A percentile compares a stretch with the other conserved stretches of the same genome.
These are phyloP conservation scores for Sclerurus mexicanus DNA, from an alignment of 2,113 vertebrate species.

Conservation along the genomic window DNA sequence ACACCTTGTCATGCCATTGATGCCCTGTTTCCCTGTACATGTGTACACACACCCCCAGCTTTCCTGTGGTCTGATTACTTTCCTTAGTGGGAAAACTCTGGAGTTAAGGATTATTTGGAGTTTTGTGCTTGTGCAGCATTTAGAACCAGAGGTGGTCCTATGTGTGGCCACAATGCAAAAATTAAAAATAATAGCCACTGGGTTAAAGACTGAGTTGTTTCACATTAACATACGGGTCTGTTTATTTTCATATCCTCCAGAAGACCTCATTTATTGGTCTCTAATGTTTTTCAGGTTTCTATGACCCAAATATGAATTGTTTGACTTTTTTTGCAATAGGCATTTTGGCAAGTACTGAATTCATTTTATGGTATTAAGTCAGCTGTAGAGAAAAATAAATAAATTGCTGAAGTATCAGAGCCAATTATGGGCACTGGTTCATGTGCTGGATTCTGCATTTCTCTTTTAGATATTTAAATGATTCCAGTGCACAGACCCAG, in stretches of 20 bases:
- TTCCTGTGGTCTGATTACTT: not conserved
- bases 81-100: not conserved
- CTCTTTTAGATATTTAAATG: slow-evolving; percentile 54
- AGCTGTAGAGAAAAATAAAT: slow-evolving; percentile 64
- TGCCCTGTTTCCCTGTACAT: not conserved
- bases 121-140: not conserved
- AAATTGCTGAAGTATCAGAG: slow-evolving; percentile 51
- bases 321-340: slow-evolving; percentile 36
- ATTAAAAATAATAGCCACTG: not conserved
- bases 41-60: not conserved
- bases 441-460: slow-evolving; percentile 38
- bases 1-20: not conserved
- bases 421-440: slow-evolving; percentile 60
- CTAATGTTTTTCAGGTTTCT: slow-evolving; percentile 50
- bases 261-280: slow-evolving; percentile 25
- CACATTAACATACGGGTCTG: not conserved
- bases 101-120: not conserved
- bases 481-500: slow-evolving; percentile 9
- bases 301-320: slow-evolving; percentile 56
- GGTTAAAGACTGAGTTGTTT: not conserved
- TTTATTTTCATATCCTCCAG: slow-evolving; percentile 41
- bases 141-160: not conserved
- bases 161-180: not conserved
- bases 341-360: slow-evolving; percentile 57
- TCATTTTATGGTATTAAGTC: slow-evolving; percentile 54